A percentile compares a stretch with the other conserved stretches of the same genome.
These are phyloP conservation scores for Candoia aspera DNA, from an alignment of 2,113 vertebrate species.

Conservation along the genomic window DNA sequence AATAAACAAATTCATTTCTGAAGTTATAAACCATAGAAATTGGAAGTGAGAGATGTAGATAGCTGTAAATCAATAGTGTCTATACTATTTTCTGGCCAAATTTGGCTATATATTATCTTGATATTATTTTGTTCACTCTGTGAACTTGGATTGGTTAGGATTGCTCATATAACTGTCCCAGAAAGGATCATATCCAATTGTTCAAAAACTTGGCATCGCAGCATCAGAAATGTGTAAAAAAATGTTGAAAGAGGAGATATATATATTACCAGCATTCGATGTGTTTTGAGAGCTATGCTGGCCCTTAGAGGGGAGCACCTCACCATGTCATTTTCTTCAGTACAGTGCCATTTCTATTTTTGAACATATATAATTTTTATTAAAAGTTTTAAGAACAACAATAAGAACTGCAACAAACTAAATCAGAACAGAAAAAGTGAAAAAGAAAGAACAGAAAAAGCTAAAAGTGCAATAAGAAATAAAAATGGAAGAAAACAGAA, in stretches of 20 bases:
- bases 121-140: background rate
- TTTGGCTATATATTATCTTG: background rate
- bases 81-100: background rate
- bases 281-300: background rate
- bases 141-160: background rate
- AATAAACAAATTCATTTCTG: background rate
- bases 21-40: background rate
- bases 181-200: background rate
- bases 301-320: background rate
- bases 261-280: background rate
- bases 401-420: no score
- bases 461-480: no score
- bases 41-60: background rate
- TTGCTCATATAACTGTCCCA: background rate
- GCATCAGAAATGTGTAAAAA: background rate
- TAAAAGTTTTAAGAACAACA: no score
- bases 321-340: background rate
- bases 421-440: no score
- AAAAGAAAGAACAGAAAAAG: no score
- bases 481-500: no score
- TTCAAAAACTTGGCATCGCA: background rate
- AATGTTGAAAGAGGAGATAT: background rate
- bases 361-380: no score
- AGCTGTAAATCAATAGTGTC: background rate
- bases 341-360: no score